phyloP scores from a whole-genome alignment of 2,797 vertebrate genomes.

The Brachymystax lenok region DNA sequence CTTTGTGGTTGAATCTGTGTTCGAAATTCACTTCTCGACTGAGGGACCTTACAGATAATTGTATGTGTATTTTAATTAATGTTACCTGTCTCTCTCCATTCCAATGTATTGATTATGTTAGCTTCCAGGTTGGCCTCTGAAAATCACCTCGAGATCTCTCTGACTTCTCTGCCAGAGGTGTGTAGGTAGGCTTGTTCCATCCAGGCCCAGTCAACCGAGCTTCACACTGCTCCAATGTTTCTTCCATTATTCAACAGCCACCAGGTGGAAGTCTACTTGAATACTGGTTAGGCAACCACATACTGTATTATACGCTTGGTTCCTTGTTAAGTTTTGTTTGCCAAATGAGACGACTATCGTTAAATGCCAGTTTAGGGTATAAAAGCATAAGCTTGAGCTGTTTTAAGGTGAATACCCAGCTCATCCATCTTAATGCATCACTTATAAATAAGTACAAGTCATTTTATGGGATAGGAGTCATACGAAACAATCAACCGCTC shows the following conservation, averaged over 20 bases:
- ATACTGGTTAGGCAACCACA: conserved; percentile 54
- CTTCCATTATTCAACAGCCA: conserved; percentile 77
- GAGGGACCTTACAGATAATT: too few species aligned
- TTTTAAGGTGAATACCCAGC: too few species aligned
- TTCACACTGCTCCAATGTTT: conserved; percentile 62
- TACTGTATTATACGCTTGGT: conserved; percentile 51
- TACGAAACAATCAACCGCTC: too few species aligned
- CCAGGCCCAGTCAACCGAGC: conserved; percentile 48
- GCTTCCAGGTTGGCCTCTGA: not conserved
- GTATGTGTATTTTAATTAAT: too few species aligned
- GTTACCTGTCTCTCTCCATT: not conserved
- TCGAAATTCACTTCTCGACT: too few species aligned
- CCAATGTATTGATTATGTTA: conserved; percentile 1
- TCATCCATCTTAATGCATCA: too few species aligned
- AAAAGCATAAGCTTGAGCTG: conserved; percentile 47
- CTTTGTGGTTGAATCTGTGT: too few species aligned
- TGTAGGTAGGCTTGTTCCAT: conserved; percentile 22
- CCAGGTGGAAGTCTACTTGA: conserved; percentile 54
- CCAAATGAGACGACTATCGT: conserved; percentile 57
- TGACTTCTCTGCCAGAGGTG: conserved; percentile 1
- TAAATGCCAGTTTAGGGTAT: conserved; percentile 66
- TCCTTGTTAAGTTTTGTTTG: not conserved
- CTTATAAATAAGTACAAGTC: too few species aligned
- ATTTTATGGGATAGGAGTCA: too few species aligned
- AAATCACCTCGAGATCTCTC: not conserved